These are phyloP conservation scores for Suricata suricatta DNA, from an alignment of 2,113 vertebrate species.

Conservation along the genomic window DNA sequence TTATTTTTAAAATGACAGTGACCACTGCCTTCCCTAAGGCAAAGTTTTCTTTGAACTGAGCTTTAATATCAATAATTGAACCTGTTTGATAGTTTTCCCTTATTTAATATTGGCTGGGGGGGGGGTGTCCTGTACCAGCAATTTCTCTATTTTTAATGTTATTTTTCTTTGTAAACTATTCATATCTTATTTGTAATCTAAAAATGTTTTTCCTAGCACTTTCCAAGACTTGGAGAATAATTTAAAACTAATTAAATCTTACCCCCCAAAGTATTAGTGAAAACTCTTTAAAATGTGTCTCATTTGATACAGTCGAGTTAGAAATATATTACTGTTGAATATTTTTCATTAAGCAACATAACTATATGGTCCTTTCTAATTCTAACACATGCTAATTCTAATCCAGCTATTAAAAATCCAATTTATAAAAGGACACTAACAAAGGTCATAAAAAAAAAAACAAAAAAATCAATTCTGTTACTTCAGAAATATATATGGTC, in stretches of 20 bases:
- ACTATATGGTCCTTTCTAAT: not conserved
- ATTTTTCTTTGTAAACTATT: conserved; percentile 55
- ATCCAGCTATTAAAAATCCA: conserved; percentile 61
- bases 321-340: conserved; percentile 29
- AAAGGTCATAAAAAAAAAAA: conserved; percentile 70
- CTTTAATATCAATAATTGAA: conserved; percentile 31
- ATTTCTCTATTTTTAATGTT: conserved; percentile 19
- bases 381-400: conserved; percentile 23
- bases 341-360: conserved; percentile 33
- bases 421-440: conserved; percentile 70
- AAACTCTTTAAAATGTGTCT: not conserved
- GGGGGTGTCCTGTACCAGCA: not conserved
- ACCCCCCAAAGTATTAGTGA: conserved; percentile 11
- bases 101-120: conserved; percentile 20
- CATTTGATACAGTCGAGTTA: conserved; percentile 45
- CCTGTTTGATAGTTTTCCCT: not conserved
- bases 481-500: conserved; percentile 79
- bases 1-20: conserved; percentile 48
- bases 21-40: conserved; percentile 33
- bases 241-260: conserved; percentile 45
- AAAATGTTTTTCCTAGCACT: conserved; percentile 34
- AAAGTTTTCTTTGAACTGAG: conserved; percentile 52
- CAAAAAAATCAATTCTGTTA: conserved; percentile 78
- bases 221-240: conserved; percentile 32
- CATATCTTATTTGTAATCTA: conserved; percentile 5